Percentiles rank a stretch among this genome's conserved stretches.
phyloP scores from a whole-genome alignment of 2,888 invertebrate species.

The Pilophorus perplexus region DNA sequence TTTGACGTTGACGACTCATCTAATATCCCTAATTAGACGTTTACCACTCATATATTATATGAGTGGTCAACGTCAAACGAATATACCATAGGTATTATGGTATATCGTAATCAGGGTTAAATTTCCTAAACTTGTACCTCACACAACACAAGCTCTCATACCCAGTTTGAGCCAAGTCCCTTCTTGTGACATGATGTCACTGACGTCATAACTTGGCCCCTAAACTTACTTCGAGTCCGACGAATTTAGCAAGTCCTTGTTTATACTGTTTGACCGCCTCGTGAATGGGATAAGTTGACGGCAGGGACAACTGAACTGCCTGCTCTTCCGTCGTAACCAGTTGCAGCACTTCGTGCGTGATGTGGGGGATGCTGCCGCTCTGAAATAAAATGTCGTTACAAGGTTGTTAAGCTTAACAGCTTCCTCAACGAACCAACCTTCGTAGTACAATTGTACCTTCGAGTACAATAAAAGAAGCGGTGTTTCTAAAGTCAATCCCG shows the following conservation, averaged over 20 bases:
- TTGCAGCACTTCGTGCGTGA: conserved; percentile 73
- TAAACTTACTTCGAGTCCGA: conserved; percentile 58
- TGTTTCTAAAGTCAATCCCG: conserved; percentile 63
- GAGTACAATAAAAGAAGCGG: conserved; percentile 74
- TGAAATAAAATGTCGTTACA: conserved; percentile 51
- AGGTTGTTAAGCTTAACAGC: not conserved
- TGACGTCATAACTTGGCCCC: too few species aligned
- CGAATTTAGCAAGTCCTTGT: conserved; percentile 67
- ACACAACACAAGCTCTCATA: too few species aligned
- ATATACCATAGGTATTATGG: too few species aligned
- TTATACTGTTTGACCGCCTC: conserved; percentile 64
- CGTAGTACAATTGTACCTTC: conserved; percentile 56
- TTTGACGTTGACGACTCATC: too few species aligned
- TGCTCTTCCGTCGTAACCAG: conserved; percentile 62
- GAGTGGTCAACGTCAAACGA: too few species aligned
- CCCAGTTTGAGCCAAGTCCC: too few species aligned
- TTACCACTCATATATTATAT: too few species aligned
- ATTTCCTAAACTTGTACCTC: too few species aligned
- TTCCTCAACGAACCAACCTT: not conserved
- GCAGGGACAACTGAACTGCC: conserved; percentile 69
- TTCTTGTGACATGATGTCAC: too few species aligned
- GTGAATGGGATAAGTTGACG: conserved; percentile 64
- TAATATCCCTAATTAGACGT: too few species aligned
- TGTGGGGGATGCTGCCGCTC: conserved; percentile 79
- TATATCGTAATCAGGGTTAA: too few species aligned